These are phyloP conservation scores for Zaprionus lachaisei DNA, from an alignment of 1,140 invertebrate genomes.

Conservation along the genomic window DNA sequence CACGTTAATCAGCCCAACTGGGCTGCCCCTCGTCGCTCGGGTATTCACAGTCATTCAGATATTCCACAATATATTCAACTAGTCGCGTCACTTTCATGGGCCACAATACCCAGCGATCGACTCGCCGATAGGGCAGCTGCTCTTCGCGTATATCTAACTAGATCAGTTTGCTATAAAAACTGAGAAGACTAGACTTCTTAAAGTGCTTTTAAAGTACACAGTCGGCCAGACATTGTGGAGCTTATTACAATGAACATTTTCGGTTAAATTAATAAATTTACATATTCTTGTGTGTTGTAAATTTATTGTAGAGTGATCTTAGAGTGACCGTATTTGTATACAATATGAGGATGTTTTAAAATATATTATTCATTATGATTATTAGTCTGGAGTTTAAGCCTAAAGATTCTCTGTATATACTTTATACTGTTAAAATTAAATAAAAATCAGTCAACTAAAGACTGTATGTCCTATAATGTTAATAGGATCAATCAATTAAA, in stretches of 20 bases:
- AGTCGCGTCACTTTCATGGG: slow-evolving; percentile 19
- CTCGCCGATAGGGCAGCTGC: neutral
- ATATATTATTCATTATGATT: too few species aligned
- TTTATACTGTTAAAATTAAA: too few species aligned
- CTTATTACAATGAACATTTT: neutral
- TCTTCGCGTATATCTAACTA: slow-evolving; percentile 7
- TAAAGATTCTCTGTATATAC: too few species aligned
- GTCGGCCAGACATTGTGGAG: neutral
- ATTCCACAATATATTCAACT: neutral
- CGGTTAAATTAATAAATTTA: too few species aligned
- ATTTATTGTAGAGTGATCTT: too few species aligned
- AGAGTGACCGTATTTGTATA: too few species aligned
- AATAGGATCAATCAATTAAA: too few species aligned
- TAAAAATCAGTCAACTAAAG: too few species aligned
- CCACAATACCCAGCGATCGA: neutral
- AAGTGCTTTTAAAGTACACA: neutral
- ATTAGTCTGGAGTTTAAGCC: too few species aligned
- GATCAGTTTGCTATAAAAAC: neutral
- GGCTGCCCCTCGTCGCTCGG: neutral
- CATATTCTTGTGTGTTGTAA: too few species aligned
- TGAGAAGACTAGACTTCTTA: neutral
- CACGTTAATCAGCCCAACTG: slow-evolving; percentile 57
- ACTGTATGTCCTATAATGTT: too few species aligned
- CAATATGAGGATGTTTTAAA: too few species aligned
- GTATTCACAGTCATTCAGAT: slow-evolving; percentile 21